phyloP scores from a whole-genome alignment of 2,888 invertebrate genomes.

The Nasonovia ribisnigri region DNA sequence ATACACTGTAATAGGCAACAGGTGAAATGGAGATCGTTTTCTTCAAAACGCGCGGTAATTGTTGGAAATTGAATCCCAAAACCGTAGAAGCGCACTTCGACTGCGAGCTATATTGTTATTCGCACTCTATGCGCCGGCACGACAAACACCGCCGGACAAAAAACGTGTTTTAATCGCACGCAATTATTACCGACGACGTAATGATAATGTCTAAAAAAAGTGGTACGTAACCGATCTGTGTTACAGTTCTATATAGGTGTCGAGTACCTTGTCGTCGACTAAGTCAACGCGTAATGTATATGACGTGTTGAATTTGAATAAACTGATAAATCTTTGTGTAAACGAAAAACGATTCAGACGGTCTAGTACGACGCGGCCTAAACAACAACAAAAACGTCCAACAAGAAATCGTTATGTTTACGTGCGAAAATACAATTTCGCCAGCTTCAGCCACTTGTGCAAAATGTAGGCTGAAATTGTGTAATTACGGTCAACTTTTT shows the following conservation, averaged over 20 bases:
- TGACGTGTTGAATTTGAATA: not conserved
- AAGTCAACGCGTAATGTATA: not conserved
- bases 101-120: not conserved
- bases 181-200: not conserved
- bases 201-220: not conserved
- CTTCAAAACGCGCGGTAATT: not conserved
- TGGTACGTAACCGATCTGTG: not conserved
- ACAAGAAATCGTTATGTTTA: not conserved
- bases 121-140: not conserved
- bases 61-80: not conserved
- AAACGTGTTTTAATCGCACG: not conserved
- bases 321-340: not conserved
- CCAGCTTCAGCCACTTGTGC: no score
- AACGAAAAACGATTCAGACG: not conserved
- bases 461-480: no score
- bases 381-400: not conserved
- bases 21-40: conserved; percentile 4
- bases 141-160: not conserved
- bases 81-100: not conserved
- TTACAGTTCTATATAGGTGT: no score
- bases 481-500: no score
- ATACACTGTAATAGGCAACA: not conserved
- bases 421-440: not conserved
- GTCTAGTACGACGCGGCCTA: not conserved
- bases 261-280: not conserved